A percentile compares a stretch with the other conserved stretches of the same genome.
These are phyloP conservation scores for Ornithorhynchus anatinus DNA, from an alignment of 2,113 vertebrate genomes.

Conservation along the genomic window DNA sequence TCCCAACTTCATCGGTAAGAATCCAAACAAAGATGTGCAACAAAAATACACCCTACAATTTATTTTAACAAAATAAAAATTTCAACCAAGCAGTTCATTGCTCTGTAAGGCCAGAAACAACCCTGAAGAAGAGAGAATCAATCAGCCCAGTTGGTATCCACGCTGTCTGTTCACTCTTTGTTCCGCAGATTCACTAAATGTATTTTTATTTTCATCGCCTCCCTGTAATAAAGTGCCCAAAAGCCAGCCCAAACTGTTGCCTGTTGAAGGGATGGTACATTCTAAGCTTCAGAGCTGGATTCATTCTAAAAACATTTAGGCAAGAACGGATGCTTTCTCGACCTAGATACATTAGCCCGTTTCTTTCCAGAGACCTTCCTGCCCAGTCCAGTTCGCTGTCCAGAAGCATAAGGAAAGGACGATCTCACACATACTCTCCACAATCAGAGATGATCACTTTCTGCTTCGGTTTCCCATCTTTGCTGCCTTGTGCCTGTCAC, in stretches of 20 bases:
- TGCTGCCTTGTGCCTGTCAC: slow-evolving; percentile 86
- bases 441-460: slow-evolving; percentile 95
- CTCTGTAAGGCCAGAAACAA: neutral
- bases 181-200: neutral
- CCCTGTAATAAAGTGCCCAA: accelerated
- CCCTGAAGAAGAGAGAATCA: neutral
- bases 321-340: neutral
- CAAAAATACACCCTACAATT: slow-evolving; percentile 26
- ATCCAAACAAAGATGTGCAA: neutral
- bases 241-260: accelerated
- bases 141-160: neutral
- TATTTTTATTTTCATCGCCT: neutral
- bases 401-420: accelerated
- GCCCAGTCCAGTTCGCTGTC: accelerated
- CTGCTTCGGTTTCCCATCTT: slow-evolving; percentile 92
- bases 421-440: slow-evolving; percentile 82
- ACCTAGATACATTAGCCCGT: accelerated
- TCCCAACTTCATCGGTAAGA: no score
- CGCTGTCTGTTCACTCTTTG: no score
- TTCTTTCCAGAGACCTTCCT: neutral
- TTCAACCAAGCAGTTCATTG: neutral
- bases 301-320: accelerated
- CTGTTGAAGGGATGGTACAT: neutral
- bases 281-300: neutral
- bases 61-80: slow-evolving; percentile 26